These are phyloP conservation scores for Semnopithecus entellus DNA, from an alignment of 2,113 vertebrate species.

Conservation along the genomic window DNA sequence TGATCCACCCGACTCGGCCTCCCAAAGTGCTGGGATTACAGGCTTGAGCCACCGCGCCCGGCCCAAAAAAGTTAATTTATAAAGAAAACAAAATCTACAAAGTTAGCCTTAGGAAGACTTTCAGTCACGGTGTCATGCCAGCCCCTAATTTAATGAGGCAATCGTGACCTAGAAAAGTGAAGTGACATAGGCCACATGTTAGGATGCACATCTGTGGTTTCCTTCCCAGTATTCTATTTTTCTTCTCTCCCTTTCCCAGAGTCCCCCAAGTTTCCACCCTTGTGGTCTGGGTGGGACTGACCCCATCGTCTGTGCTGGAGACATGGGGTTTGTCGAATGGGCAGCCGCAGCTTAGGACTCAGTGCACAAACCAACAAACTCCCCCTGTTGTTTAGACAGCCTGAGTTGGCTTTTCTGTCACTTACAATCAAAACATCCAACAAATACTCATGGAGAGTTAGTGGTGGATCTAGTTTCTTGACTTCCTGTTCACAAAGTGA, in stretches of 20 bases:
- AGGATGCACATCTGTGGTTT: accelerated
- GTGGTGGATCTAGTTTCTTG: not conserved
- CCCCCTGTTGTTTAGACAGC: no score
- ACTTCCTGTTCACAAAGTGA: not conserved
- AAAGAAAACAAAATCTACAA: constrained; percentile 27
- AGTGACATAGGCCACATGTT: not conserved
- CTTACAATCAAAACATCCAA: not conserved
- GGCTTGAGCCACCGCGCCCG: no score
- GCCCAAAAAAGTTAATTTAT: not conserved
- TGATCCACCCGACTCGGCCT: no score
- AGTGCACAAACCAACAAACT: accelerated
- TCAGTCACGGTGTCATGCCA: not conserved
- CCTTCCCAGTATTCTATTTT: not conserved
- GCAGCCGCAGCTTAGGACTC: not conserved
- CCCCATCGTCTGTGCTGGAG: not conserved
- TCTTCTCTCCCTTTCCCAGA: not conserved
- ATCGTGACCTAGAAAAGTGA: not conserved
- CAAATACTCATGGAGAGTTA: not conserved
- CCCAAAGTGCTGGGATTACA: no score
- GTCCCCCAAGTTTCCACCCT: not conserved
- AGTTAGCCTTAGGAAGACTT: not conserved
- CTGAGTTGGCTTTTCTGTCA: not conserved
- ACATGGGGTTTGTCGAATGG: accelerated
- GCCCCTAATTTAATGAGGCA: not conserved
- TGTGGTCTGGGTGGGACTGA: not conserved